Evolutionary conservation across 2,797 vertebrate species (phyloP), one percentile per base, ranked within the genome.

Genomic region (Pachyuromys duprasi): DNA sequence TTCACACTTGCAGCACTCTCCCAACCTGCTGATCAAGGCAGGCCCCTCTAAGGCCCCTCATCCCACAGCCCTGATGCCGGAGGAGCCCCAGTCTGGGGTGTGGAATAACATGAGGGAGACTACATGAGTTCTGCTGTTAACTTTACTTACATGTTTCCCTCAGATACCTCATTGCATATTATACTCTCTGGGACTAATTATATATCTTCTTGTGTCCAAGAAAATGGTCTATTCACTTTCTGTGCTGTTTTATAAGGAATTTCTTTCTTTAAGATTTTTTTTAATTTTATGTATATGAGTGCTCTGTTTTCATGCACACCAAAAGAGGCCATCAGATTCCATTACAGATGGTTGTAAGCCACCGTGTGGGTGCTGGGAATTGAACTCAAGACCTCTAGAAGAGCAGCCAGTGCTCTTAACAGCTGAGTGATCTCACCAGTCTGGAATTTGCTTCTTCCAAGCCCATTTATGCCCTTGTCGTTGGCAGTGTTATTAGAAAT

Each of bases 141-240:
- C 67, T 74, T 39, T 83, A 14, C 57, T 95, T 65, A 20, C n/a
- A 86, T 74, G n/a, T 9, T 22, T 2, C 18, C 31, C 11, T 15
- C 12, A 42, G 31, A 94, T 86, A 86, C 36, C 2, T 55, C 79
- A 24, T 20, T 36, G 36, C 53, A 49, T 9, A 69, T 87, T 95
- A 62, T 67, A 82, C 7, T 28, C 31, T 15, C 1, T 76, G 72
- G 20, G 22, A 28, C 45, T 28, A 81, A 49, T 75, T 17, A 31
- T 53, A 70, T 74, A 11, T 26, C 13, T 33, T 24, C 90, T 69
- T 69, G 36, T 5, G 87, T 86, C 69, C 24, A 7, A 15, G 15
- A 9, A 90, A 94, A 69, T n/a, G 69, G 87, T 81, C 31, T 87
- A 69, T 39, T 95, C 24, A 70, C 5, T 86, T 93, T 89, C 79